Evolutionary conservation across 2,888 invertebrate species (phyloP), one percentile per base, ranked within the genome.

Genomic region (Melinaea menophilus): DNA sequence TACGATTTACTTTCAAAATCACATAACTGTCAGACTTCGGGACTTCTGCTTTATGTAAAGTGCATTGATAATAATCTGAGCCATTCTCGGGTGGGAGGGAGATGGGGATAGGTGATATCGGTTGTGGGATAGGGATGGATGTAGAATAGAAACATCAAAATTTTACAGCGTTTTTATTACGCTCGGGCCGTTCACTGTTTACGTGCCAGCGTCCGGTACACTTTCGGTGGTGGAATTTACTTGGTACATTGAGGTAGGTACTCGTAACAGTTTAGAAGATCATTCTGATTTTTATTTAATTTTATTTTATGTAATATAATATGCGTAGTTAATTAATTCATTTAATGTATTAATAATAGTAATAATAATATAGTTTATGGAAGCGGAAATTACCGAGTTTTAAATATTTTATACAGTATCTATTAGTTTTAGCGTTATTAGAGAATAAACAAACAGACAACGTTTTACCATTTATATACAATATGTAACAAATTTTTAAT

Each of bases 151-250:
- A 88, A 90, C 90, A 90, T 90, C 87, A 90, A 90, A 90, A 88
- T 88, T 90, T 90, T 89, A 90, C 89, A 89, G 84, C 89, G 73
- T 88, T 89, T 90, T 90, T 90, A 90, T 88, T 88, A 85, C 88
- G 84, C 80, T 69, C 78, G 80, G 82, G 82, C 79, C 77, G 86
- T 80, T 82, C 73, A 73, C 72, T 89, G 89, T 90, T 89, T 89
- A 89, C 84, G 81, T 73, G 80, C 71, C 68, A 72, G 83, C 86
- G 86, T 89, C 87, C 88, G 87, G 86, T 82, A 73, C 70, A 76
- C 70, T 78, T 78, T 78, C 68, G 65, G 71, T 73, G 74, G 79
- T 79, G 77, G 76, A 70, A 70, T 72, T 72, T 76, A 69, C 72
- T 71, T 59, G 56, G 63, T 56, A 68, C 67, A 69, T 73, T 71